Evolutionary conservation across 2,113 vertebrate genomes (phyloP).

Genomic region (Mohoua ochrocephala): DNA sequence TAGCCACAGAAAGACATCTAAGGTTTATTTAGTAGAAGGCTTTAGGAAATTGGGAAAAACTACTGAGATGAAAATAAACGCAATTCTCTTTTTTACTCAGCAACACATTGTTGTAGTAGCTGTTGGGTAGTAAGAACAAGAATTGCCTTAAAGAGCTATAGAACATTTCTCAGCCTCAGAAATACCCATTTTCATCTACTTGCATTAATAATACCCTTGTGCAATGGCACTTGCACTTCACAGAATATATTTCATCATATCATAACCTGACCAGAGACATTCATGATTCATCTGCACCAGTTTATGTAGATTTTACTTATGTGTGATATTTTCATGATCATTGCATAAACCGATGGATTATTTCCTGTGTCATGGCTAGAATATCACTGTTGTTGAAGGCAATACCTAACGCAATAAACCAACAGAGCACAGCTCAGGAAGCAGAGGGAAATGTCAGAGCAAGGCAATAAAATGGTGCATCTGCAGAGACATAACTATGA

Average conservation of each 20-base stretch:
- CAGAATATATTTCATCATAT: not conserved
- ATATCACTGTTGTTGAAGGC: not conserved
- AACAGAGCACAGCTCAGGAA: not conserved
- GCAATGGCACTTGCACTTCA: not conserved
- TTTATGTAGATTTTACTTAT: not conserved
- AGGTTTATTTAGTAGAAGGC: not conserved
- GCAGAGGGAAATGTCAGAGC: not conserved
- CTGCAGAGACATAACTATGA: not conserved
- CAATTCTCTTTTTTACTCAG: not conserved
- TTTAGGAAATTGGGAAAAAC: not conserved
- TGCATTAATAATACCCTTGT: not conserved
- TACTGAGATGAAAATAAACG: not conserved
- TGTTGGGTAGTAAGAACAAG: not conserved
- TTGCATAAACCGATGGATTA: not conserved
- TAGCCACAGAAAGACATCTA: not conserved
- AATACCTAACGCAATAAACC: not conserved
- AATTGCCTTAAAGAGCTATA: not conserved
- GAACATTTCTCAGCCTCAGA: not conserved
- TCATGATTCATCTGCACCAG: not conserved
- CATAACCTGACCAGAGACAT: not conserved
- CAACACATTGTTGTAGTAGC: not conserved
- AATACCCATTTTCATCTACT: not conserved
- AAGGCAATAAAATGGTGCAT: not conserved
- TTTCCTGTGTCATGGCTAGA: not conserved
- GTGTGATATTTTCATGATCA: not conserved